Percentiles rank a stretch among this genome's conserved stretches.
Evolutionary conservation across 2,797 vertebrate species (phyloP).

Genomic region (Cichlasoma orientale): DNA sequence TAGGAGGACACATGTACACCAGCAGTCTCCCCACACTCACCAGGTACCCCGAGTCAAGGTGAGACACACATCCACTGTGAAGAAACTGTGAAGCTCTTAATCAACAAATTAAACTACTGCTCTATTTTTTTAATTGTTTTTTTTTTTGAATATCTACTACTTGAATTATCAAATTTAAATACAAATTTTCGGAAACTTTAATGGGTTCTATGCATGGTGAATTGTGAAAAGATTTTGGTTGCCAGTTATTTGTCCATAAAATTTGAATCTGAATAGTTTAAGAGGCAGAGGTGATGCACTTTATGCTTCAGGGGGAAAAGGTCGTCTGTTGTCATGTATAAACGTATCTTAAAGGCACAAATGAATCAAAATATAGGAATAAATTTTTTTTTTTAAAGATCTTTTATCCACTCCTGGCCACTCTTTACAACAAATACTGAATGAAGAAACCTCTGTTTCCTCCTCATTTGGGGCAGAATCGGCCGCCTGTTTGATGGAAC

Average conservation of each 20-base stretch:
- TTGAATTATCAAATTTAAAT: not conserved
- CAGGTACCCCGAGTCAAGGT: conserved; percentile 96
- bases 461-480: conserved; percentile 80
- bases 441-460: not conserved
- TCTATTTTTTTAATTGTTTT: not conserved
- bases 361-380: no score
- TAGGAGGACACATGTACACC: conserved; percentile 98
- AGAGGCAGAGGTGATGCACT: not conserved
- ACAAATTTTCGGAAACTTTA: not conserved
- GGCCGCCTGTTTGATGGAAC: conserved; percentile 95
- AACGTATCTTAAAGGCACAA: no score
- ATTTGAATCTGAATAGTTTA: not conserved
- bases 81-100: not conserved
- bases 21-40: conserved; percentile 97
- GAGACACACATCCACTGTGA: conserved; percentile 47
- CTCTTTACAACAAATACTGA: not conserved
- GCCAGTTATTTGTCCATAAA: not conserved
- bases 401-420: not conserved
- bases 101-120: not conserved
- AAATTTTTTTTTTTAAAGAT: no score
- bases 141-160: not conserved
- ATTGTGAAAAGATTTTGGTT: no score
- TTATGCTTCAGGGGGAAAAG: not conserved
- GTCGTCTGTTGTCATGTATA: not conserved
- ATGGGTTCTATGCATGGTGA: not conserved